These are phyloP conservation scores for Harmothoe impar DNA, from an alignment of 2,888 invertebrate species.

Conservation along the genomic window DNA sequence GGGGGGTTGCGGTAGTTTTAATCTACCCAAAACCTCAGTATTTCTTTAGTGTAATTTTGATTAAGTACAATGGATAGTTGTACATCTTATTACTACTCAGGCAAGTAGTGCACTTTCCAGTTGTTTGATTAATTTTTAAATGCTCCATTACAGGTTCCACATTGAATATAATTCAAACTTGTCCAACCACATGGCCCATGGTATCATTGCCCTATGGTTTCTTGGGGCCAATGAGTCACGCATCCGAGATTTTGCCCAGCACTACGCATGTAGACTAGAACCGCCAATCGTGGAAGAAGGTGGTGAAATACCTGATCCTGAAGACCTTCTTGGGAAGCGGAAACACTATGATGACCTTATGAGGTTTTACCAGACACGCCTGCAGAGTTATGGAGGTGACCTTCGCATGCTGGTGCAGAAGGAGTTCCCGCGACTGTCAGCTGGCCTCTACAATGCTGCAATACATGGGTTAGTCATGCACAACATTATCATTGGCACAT, in stretches of 20 bases:
- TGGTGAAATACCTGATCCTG: slow-evolving; percentile 5
- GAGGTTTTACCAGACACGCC: not conserved
- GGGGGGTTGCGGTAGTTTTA: too few relatives aligned
- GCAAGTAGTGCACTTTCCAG: too few relatives aligned
- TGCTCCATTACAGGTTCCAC: not conserved
- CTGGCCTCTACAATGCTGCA: not conserved
- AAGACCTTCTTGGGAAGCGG: not conserved
- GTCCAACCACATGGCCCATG: slow-evolving; percentile 49
- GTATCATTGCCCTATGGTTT: not conserved
- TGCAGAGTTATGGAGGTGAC: slow-evolving; percentile 16
- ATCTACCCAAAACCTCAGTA: too few relatives aligned
- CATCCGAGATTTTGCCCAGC: not conserved
- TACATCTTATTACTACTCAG: not conserved
- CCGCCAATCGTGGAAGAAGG: not conserved
- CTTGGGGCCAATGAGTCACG: slow-evolving; percentile 33
- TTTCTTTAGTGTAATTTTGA: too few relatives aligned
- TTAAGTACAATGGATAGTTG: too few relatives aligned
- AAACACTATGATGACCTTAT: not conserved
- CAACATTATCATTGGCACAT: too few relatives aligned
- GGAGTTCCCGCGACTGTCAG: not conserved
- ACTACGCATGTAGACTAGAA: slow-evolving; percentile 1
- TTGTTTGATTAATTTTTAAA: too few relatives aligned
- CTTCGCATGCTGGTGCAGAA: not conserved
- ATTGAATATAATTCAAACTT: not conserved
- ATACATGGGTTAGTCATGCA: not conserved